Evolutionary conservation across 2,888 invertebrate species (phyloP).

Genomic region (Galerucella pusilla): DNA sequence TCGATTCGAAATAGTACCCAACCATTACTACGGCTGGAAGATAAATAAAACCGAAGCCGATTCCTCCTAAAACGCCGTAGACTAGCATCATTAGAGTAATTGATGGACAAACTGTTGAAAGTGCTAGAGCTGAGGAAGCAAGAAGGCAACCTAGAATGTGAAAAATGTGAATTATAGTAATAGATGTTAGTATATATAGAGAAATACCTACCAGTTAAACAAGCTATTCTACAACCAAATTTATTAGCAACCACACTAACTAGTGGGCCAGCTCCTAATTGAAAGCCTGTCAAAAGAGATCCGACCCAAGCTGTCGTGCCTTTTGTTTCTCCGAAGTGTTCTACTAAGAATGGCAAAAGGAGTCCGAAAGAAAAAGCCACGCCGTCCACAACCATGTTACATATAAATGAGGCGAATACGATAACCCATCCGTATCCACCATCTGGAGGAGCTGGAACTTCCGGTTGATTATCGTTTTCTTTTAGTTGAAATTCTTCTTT

Average conservation of each 20-base stretch:
- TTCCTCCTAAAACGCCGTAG: constrained; percentile 76
- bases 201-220: constrained; percentile 80
- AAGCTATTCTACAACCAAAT: constrained; percentile 93
- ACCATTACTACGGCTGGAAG: constrained; percentile 97
- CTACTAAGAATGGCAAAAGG: constrained; percentile 83
- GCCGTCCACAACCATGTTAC: constrained; percentile 97
- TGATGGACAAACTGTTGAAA: constrained; percentile 86
- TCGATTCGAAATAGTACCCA: constrained; percentile 96
- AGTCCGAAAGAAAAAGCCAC: constrained; percentile 99
- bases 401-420: constrained; percentile 95
- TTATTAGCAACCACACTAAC: constrained; percentile 94
- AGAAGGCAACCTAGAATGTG: constrained; percentile 69
- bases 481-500: constrained; percentile 67
- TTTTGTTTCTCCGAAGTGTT: constrained; percentile 86
- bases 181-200: background rate
- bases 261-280: constrained; percentile 92
- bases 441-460: constrained; percentile 88
- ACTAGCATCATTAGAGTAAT: constrained; percentile 91
- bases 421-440: constrained; percentile 96
- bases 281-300: constrained; percentile 93
- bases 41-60: constrained; percentile 63
- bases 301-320: constrained; percentile 94
- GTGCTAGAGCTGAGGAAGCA: constrained; percentile 85
- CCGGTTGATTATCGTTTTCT: constrained; percentile 74
- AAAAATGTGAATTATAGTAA: background rate